Evolutionary conservation across 2,888 invertebrate species (phyloP), one percentile per base, ranked within the genome.

Genomic region (Furcula furcula): DNA sequence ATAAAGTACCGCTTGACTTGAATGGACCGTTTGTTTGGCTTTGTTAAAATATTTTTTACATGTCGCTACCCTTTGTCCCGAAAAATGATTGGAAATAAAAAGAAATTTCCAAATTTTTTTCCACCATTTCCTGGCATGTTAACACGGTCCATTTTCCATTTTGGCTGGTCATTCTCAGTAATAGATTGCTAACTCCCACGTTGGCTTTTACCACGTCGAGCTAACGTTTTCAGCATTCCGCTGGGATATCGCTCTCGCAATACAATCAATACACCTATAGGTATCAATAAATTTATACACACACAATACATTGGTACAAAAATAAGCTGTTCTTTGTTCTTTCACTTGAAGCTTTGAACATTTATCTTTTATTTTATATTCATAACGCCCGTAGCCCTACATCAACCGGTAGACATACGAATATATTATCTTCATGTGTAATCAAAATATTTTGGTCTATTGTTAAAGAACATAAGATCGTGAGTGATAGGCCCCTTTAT

Each of bases 181-280:
- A 26, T 26, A 26, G 26, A 26, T 26, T 26, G 26, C 13, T 14
- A 9, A 14, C 26, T 26, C 26, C 13, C 26, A 14, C 26, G 26
- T 14, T 14, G 14, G 14, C 14, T 26, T 25, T 26, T 26, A 26
- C 26, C 26, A 9, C 26, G 14, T 14, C 26, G 14, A 14, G 26
- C 26, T 14, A 26, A 26, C 26, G 14, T 14, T 26, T 26, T 26
- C 14, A 14, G 26, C 26, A 26, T 26, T 26, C 26, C 26, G n/a
- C 1, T 14, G 26, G 26, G 26, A 14, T 26, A 3, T 15, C 14
- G 11, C n/a, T 7, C 3, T 14, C n/a, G 26, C 14, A 26, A 14
- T 14, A 26, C 26, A 26, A 20, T 20, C 20, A n/a, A 14, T 26
- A 26, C 14, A 26, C 14, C 1, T 10, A 14, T 26, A 14, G 16